Conservation (phyloP, 2,888 invertebrate genomes). For the Allophyes oxyacanthae region DNA sequence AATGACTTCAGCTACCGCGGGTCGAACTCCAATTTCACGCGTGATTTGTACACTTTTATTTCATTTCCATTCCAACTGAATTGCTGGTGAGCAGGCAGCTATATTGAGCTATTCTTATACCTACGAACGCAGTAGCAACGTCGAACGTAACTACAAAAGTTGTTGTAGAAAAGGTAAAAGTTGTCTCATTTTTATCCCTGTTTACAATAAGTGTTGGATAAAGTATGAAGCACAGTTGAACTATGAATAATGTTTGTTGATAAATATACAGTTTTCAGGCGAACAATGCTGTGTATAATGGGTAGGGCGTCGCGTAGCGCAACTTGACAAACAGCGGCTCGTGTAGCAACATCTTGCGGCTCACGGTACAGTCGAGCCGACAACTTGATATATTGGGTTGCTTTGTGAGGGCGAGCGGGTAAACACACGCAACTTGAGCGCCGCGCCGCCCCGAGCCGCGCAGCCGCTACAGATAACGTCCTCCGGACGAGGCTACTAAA, state of each 20-base stretch:
- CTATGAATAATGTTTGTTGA: constrained; percentile 46
- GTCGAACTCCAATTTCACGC: constrained; percentile 88
- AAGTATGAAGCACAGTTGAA: constrained; percentile 29
- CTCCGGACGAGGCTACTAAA: constrained; percentile 74
- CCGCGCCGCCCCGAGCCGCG: constrained; percentile 38
- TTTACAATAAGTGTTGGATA: constrained; percentile 16
- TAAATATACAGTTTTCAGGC: constrained; percentile 56
- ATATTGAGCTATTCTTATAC: constrained; percentile 14
- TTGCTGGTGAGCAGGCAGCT: constrained; percentile 55
- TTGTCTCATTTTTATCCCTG: neutral
- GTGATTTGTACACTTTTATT: constrained; percentile 86
- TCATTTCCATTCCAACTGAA: constrained; percentile 77
- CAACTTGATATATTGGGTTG: constrained; percentile 85
- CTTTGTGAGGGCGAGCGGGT: constrained; percentile 79
- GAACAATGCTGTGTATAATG: constrained; percentile 61
- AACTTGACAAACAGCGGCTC: constrained; percentile 78
- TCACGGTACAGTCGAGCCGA: constrained; percentile 74
- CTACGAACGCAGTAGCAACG: neutral
- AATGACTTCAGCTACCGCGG: constrained; percentile 77
- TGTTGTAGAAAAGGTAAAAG: constrained; percentile 3
- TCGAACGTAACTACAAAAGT: neutral
- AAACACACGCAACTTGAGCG: constrained; percentile 73
- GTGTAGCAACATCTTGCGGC: constrained; percentile 76
- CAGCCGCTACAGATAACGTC: constrained; percentile 69
- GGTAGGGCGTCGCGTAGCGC: constrained; percentile 64